These are phyloP conservation scores for Ciconia boyciana DNA, from an alignment of 2,113 vertebrate genomes.

Conservation along the genomic window DNA sequence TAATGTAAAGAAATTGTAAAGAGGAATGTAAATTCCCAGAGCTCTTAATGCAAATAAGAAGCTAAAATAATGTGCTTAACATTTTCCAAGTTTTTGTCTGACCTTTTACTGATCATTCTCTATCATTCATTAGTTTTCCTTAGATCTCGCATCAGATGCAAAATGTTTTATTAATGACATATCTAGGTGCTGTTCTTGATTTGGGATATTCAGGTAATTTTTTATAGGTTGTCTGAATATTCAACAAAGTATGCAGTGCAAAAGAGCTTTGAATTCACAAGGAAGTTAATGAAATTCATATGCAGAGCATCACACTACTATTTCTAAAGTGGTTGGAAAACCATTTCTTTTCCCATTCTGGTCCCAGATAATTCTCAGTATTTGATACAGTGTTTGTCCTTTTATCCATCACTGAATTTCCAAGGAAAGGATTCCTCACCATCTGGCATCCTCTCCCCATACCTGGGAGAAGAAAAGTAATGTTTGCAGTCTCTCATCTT, in stretches of 20 bases:
- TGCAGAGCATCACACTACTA: background rate
- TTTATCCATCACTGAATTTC: background rate
- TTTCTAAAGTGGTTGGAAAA: background rate
- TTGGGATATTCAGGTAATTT: background rate
- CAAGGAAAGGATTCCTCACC: background rate
- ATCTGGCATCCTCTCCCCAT: background rate
- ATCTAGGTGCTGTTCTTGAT: background rate
- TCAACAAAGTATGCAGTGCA: background rate
- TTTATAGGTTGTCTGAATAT: background rate
- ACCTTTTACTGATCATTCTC: constrained; percentile 24
- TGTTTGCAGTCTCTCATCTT: background rate
- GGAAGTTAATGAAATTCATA: background rate
- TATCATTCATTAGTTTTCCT: background rate
- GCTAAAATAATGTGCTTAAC: background rate
- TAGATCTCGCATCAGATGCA: background rate
- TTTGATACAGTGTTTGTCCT: background rate
- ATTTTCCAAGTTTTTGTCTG: constrained; percentile 5
- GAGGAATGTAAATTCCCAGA: background rate
- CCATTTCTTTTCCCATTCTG: background rate
- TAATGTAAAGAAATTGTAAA: background rate
- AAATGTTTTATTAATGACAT: constrained; percentile 32
- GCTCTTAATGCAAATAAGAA: constrained; percentile 18
- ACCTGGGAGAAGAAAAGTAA: background rate
- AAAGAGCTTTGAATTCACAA: background rate
- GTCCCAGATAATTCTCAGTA: background rate